Evolutionary conservation across 2,888 invertebrate species (phyloP).

Genomic region (Ectemnius cavifrons): DNA sequence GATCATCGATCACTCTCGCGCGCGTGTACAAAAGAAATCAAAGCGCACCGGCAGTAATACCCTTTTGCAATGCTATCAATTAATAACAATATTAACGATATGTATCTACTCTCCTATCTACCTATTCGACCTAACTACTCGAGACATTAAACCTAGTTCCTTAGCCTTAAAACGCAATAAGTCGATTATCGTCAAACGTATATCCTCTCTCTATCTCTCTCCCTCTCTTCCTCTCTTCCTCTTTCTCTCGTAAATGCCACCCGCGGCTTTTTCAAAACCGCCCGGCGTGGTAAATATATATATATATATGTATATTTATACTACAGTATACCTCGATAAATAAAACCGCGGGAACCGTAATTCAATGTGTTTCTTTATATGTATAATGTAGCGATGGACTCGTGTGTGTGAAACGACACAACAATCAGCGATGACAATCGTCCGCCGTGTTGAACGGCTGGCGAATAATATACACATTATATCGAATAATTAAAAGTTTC

Average conservation of each 20-base stretch:
- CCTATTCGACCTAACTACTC: constrained; percentile 63
- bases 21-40: constrained; percentile 65
- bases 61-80: constrained; percentile 71
- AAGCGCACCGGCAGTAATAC: constrained; percentile 69
- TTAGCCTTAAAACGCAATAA: constrained; percentile 64
- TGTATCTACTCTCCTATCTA: constrained; percentile 68
- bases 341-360: constrained; percentile 1
- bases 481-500: constrained; percentile 62
- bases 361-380: no score
- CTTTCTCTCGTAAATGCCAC: no score
- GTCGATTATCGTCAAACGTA: constrained; percentile 15
- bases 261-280: constrained; percentile 41
- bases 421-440: not conserved
- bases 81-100: constrained; percentile 73
- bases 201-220: constrained; percentile 19
- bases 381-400: no score
- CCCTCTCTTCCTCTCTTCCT: not conserved
- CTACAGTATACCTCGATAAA: constrained; percentile 47
- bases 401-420: no score
- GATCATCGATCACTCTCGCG: not conserved
- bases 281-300: constrained; percentile 62
- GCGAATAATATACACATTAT: constrained; percentile 56
- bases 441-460: not conserved
- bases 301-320: constrained; percentile 44
- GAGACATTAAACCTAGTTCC: constrained; percentile 69